Percentiles rank a stretch among this genome's conserved stretches.
phyloP scores from a whole-genome alignment of 2,888 invertebrate species.

The Andrena praecox region DNA sequence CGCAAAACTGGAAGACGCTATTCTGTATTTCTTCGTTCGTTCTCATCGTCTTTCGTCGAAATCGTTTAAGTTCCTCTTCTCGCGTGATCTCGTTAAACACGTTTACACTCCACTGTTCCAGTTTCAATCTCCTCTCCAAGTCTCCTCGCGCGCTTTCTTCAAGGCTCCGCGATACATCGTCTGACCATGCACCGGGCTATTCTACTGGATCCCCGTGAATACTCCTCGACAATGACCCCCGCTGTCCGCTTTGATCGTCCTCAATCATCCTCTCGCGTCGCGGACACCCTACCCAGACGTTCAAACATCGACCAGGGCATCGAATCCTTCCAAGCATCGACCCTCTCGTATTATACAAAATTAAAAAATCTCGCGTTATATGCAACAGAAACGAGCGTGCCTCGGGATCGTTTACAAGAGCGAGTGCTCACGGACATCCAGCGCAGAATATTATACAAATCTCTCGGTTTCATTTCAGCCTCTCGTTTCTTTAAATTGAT shows the following conservation, averaged over 20 bases:
- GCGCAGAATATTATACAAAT: conserved; percentile 3
- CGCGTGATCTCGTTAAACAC: conserved; percentile 21
- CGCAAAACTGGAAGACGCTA: conserved; percentile 75
- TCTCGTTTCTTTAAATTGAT: not conserved
- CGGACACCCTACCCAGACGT: not conserved
- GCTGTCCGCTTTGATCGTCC: not conserved
- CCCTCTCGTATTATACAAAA: conserved; percentile 23
- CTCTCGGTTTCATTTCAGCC: not conserved
- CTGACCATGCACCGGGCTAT: conserved; percentile 30
- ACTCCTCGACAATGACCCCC: conserved; percentile 11
- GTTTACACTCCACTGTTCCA: conserved; percentile 21
- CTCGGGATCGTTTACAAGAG: not conserved
- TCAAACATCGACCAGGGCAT: conserved; percentile 1
- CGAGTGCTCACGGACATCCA: conserved; percentile 28
- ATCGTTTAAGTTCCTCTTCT: conserved; percentile 20
- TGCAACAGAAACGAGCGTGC: conserved; percentile 3
- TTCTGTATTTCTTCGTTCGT: conserved; percentile 46
- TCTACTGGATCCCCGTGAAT: conserved; percentile 47
- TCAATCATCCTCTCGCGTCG: not conserved
- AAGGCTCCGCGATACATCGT: conserved; percentile 21
- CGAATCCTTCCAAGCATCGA: not conserved
- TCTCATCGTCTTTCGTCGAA: conserved; percentile 11
- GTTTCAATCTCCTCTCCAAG: not conserved
- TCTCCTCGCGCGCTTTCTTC: conserved; percentile 14
- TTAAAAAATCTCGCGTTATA: conserved; percentile 17